Percentiles rank a stretch among this genome's conserved stretches.
These are phyloP conservation scores for Hydrozoanthus gracilis DNA, from an alignment of 92 coral and sea anemone species.

Conservation along the genomic window DNA sequence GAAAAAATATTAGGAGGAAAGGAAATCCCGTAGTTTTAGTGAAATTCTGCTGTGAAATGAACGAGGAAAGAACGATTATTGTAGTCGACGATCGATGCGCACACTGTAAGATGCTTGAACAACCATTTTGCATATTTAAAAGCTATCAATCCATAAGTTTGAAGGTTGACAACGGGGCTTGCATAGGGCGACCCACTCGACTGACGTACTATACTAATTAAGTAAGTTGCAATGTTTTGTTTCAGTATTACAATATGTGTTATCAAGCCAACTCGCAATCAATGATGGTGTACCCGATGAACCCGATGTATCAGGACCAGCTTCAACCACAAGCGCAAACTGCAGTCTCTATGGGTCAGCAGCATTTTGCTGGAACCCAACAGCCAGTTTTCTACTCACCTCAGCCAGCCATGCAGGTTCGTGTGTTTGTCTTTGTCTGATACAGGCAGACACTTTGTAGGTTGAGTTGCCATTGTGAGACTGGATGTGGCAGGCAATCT, in stretches of 20 bases:
- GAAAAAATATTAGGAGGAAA: no score
- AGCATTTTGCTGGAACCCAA: slow-evolving; percentile 40
- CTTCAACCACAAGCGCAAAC: slow-evolving; percentile 41
- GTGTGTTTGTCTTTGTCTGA: slow-evolving; percentile 6
- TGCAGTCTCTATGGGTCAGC: slow-evolving; percentile 45
- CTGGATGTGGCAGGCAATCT: background rate
- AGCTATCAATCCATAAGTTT: no score
- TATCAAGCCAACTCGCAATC: slow-evolving; percentile 17
- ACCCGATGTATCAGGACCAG: slow-evolving; percentile 42
- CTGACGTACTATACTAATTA: no score
- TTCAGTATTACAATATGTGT: background rate
- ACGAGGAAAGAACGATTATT: no score
- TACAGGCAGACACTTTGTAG: background rate
- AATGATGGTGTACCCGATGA: slow-evolving; percentile 42
- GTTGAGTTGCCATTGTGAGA: background rate
- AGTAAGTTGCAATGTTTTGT: background rate
- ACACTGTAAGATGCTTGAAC: no score
- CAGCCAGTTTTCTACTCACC: slow-evolving; percentile 41
- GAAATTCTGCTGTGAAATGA: no score
- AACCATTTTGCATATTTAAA: no score
- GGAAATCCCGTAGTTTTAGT: no score
- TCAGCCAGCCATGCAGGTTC: slow-evolving; percentile 43
- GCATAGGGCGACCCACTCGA: no score
- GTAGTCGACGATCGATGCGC: no score
- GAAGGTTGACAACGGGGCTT: no score